Base-by-base conservation (phyloP, 2,888 invertebrate species). In the Acrocera orbiculus region DNA sequence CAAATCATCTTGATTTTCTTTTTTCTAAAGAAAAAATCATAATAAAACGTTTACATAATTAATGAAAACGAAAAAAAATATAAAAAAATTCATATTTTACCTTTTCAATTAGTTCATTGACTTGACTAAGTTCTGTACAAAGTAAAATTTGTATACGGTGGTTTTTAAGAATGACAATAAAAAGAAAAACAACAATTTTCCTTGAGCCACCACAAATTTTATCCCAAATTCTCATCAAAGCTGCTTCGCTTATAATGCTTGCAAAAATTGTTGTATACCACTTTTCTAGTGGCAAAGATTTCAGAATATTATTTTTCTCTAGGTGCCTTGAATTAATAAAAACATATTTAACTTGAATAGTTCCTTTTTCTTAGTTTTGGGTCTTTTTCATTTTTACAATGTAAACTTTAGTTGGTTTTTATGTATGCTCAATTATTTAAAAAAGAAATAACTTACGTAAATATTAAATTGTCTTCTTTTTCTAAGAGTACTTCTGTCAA, bases 191-290 rank as follows among this genome's bases (percentile, higher is more conserved):
- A 28, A 89, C 64, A 47, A 87, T 79, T 61, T 78, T 80, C 24
- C 73, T 75, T 0, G 85, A 85, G 4, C 87, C 86, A 25, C 81
- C 83, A 50, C 81, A 76, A 20, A 89, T 63, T 61, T 86, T 86
- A 54, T 89, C 87, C 83, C 86, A 87, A 42, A 89, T 76, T 53
- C 85, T 85, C 45, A 47, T 76, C 36, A 89, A 64, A 6, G 82
- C 76, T 6, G 73, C 71, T 46, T 82, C 77, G 46, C 78, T 76
- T 32, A 90, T 63, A 9, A 83, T 66, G 4, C 77, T 79, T 31
- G 87, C 80, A 61, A 85, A 87, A 51, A 83, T 82, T 32, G 76
- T 75, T 35, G 72, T 69, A 54, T 81, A 85, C 87, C 87, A 89
- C 44, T 67, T 68, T 22, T 72, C 69, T 27, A 83, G 59, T 1